Base-by-base conservation (phyloP, 2,797 vertebrate genomes). In the Trachops cirrhosus region DNA sequence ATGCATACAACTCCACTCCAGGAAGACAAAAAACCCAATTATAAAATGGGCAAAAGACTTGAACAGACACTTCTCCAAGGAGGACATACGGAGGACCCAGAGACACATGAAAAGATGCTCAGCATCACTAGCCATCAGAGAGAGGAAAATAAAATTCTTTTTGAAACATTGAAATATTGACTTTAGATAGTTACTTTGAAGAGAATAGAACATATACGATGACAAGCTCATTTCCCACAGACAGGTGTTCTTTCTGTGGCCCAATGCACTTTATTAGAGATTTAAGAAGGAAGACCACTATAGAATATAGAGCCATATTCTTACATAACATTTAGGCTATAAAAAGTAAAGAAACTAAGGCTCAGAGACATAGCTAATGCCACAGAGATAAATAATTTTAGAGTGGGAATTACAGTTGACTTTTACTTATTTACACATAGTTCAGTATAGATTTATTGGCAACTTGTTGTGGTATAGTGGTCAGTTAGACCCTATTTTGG, bases 141-240 rank as follows among this genome's bases (percentile, higher is more conserved):
- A 44, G 44, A 44, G 34, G 14, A 95, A 96, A 92, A 50, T 32
- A 75, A 62, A 96, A 44, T 57, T 86, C 2, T 70, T 93, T 94
- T 85, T 84, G 67, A 77, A 90, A 82, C 52, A 88, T 82, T 80
- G 94, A 46, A 94, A 73, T 86, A 78, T 32, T 95, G 21, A 44
- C 46, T 92, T 93, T n/a, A 85, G 37, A 94, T 11, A 68, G 39
- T 74, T 91, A 77, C 46, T 80, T 34, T 21, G 52, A 93, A 85
- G 3, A 90, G 26, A 78, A 41, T 1, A 93, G 41, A 95, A 39
- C 29, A 44, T 3, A 18, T 93, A 64, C 54, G 41, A 59, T 64
- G 9, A 14, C n/a, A 89, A 54, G 21, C 8, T 89, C 8, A 8
- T 5, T 73, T 82, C 57, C 7, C 24, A 74, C 6, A 5, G 14